Percentiles rank a stretch among this genome's conserved stretches.
Conservation (phyloP, 1,140 invertebrate species). For the Drosophila watanabei region DNA sequence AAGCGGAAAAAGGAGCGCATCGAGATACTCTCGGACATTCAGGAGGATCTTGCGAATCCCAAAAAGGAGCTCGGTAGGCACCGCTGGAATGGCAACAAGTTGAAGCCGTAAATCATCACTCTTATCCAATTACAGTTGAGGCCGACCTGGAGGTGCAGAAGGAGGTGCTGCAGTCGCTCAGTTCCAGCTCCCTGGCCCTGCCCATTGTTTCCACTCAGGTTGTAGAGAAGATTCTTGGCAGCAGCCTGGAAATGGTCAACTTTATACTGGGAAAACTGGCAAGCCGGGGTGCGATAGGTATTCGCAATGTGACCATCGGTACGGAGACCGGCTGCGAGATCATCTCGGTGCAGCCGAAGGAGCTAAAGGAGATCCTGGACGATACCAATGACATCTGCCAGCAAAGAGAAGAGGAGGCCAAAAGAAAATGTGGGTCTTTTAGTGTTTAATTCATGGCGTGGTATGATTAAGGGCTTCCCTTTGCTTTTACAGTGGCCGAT, state of each 20-base stretch:
- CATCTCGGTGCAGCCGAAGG: conserved; percentile 90
- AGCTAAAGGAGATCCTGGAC: conserved; percentile 89
- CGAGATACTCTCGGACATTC: conserved; percentile 85
- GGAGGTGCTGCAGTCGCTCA: conserved; percentile 90
- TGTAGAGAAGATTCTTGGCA: conserved; percentile 88
- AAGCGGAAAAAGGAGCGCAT: conserved; percentile 96
- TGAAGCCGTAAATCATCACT: background rate
- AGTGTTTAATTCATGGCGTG: background rate
- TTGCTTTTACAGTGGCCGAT: conserved; percentile 40
- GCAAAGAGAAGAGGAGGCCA: conserved; percentile 75
- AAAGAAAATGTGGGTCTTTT: conserved; percentile 83
- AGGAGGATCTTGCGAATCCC: conserved; percentile 67
- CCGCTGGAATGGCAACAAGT: conserved; percentile 8
- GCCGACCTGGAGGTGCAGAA: conserved; percentile 89
- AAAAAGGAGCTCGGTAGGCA: conserved; percentile 71
- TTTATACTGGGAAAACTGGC: conserved; percentile 95
- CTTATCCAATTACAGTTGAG: conserved; percentile 37
- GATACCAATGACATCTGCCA: conserved; percentile 85
- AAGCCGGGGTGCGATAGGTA: conserved; percentile 93
- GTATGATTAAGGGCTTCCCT: background rate
- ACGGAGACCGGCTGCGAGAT: conserved; percentile 88
- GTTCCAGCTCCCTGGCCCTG: conserved; percentile 91
- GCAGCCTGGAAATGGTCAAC: conserved; percentile 89
- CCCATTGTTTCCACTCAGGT: conserved; percentile 92
- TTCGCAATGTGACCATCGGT: conserved; percentile 88